Evolutionary conservation across 1,140 invertebrate species (phyloP), one percentile per base, ranked within the genome.

Genomic region (Drosophila miranda): DNA sequence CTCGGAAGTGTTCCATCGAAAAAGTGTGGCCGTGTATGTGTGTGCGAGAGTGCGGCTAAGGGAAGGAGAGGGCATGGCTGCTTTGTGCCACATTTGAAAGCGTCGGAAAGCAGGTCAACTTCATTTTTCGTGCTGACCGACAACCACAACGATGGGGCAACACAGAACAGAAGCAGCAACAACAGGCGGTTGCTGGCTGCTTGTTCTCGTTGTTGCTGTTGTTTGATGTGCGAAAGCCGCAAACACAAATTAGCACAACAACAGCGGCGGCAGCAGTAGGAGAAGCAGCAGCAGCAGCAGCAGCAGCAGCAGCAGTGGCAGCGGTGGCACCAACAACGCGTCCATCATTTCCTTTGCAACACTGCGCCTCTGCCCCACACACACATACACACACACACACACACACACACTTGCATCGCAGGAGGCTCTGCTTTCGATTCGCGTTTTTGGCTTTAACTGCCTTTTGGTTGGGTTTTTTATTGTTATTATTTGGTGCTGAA

Each of bases 231-330:
- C 70, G 58, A 82, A 70, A 86, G 69, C 81, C 82, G 70, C 81
- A 81, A 87, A 81, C 64, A 86, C 81, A 86, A 86, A 87, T 86
- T 87, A 87, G 82, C 82, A 75, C 76, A 76, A 54, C 58, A 70
- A 19, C 56, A 61, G 8, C 34, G 56, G 23, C 42, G 54, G 28
- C 16, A 42, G 41, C 16, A 44, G 13, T 16, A 19, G 19, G 26
- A 73, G 8, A 19, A 42, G 23, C 0, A 19, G 19, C 19, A 23
- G 8, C 28, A 43, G 16, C 21, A 62, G 14, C 49, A 69, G 19
- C 52, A 64, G 44, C 54, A 45, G 13, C 30, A 62, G 14, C 49
- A 69, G 19, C 52, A 64, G 44, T 49, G 41, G 13, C 30, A 28
- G 51, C 42, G 41, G 50, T 59, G 52, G 49, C 51, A 60, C 49